These are phyloP conservation scores for Onychostruthus taczanowskii DNA, from an alignment of 2,113 vertebrate genomes.

Conservation along the genomic window DNA sequence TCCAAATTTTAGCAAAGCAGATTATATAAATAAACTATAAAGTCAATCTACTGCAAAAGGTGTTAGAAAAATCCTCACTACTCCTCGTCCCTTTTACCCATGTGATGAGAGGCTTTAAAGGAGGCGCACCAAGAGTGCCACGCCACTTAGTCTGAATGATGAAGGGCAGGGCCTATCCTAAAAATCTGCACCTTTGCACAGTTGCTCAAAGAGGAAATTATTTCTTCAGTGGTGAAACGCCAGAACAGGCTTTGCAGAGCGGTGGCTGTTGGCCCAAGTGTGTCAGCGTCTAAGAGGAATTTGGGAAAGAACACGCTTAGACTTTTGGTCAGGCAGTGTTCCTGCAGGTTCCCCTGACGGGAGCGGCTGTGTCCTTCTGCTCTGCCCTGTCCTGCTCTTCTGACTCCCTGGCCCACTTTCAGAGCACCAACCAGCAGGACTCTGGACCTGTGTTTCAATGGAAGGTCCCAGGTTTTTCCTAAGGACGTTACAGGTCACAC, in stretches of 20 bases:
- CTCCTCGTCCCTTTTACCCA: neutral
- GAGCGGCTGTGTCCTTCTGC: neutral
- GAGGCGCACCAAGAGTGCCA: neutral
- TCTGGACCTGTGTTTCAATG: accelerated
- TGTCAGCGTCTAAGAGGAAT: neutral
- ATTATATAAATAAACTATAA: neutral
- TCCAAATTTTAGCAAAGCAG: neutral
- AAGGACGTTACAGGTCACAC: too few species aligned
- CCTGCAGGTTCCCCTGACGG: accelerated
- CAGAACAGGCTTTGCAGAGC: neutral
- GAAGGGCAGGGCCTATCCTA: neutral
- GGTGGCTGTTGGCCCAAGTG: neutral
- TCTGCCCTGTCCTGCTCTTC: neutral
- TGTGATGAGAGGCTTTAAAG: neutral
- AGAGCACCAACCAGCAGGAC: accelerated
- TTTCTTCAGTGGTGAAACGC: neutral
- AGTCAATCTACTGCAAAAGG: neutral
- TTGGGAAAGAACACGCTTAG: accelerated
- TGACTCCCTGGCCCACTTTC: accelerated
- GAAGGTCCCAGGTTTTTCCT: accelerated
- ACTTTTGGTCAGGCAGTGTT: neutral
- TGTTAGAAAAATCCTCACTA: neutral
- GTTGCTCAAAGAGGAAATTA: neutral
- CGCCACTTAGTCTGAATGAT: neutral
- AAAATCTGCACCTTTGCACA: neutral